A percentile compares a stretch with the other conserved stretches of the same genome.
phyloP scores from a whole-genome alignment of 2,888 invertebrate species.

The Salpingus planirostris region DNA sequence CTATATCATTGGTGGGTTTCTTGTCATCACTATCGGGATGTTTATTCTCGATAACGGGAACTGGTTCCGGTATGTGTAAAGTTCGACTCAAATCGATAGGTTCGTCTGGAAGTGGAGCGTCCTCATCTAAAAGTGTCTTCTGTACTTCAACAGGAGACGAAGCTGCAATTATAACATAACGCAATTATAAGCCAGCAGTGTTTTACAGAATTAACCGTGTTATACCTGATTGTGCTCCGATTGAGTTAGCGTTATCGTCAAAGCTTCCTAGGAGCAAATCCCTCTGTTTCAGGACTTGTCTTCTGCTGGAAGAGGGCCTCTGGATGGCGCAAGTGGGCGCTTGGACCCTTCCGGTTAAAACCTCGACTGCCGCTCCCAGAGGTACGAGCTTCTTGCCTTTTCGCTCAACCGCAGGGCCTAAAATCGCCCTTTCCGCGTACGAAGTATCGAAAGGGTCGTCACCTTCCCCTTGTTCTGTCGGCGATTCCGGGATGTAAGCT shows the following conservation, averaged over 20 bases:
- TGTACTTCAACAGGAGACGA: constrained; percentile 36
- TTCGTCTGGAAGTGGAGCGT: constrained; percentile 55
- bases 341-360: constrained; percentile 74
- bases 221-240: no score
- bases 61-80: constrained; percentile 33
- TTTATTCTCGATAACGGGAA: no score
- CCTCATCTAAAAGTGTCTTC: constrained; percentile 63
- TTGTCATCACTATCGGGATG: no score
- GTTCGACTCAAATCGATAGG: constrained; percentile 66
- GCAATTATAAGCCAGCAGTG: no score
- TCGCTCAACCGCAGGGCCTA: constrained; percentile 61
- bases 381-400: constrained; percentile 73
- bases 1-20: constrained; percentile 6
- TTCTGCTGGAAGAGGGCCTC: constrained; percentile 41
- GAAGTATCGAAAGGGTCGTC: constrained; percentile 85
- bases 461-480: constrained; percentile 59
- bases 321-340: constrained; percentile 56
- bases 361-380: constrained; percentile 79
- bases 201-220: no score
- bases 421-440: constrained; percentile 74
- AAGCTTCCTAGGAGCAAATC: constrained; percentile 61
- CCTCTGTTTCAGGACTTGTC: constrained; percentile 45
- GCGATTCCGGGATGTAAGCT: constrained; percentile 80
- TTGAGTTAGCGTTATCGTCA: constrained; percentile 36
- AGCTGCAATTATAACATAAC: no score